phyloP scores from a whole-genome alignment of 2,888 invertebrate genomes.

The Campoplex capitator region DNA sequence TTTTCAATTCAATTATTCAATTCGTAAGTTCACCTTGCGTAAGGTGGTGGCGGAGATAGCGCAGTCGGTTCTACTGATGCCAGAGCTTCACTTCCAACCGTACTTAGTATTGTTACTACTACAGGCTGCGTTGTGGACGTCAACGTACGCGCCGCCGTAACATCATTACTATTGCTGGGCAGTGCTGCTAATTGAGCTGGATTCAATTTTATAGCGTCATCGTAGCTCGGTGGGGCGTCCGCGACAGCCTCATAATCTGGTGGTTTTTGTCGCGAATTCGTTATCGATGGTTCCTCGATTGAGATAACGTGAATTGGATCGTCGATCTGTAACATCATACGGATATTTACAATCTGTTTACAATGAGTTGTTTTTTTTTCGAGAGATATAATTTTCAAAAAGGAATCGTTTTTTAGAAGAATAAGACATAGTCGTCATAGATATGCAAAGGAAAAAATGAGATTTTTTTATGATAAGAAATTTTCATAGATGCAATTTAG shows the following conservation, averaged over 20 bases:
- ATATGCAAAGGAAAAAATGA: too few species aligned
- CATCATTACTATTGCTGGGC: slow-evolving; percentile 73
- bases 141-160: slow-evolving; percentile 65
- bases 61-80: slow-evolving; percentile 75
- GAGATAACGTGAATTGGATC: slow-evolving; percentile 89
- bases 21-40: slow-evolving; percentile 79
- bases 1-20: neutral
- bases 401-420: neutral
- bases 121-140: slow-evolving; percentile 57
- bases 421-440: too few species aligned
- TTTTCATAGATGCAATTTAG: too few species aligned
- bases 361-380: neutral
- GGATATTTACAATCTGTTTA: neutral
- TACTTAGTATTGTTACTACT: slow-evolving; percentile 72
- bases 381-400: neutral
- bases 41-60: slow-evolving; percentile 81
- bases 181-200: slow-evolving; percentile 86
- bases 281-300: slow-evolving; percentile 85
- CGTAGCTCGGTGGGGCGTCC: slow-evolving; percentile 90
- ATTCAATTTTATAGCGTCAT: slow-evolving; percentile 90
- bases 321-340: slow-evolving; percentile 86
- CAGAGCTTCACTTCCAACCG: slow-evolving; percentile 70
- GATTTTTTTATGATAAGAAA: too few species aligned
- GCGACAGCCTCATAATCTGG: slow-evolving; percentile 90
- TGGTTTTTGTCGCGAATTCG: slow-evolving; percentile 88